Percentiles rank a stretch among this genome's conserved stretches.
These are phyloP conservation scores for Agelaius phoeniceus DNA, from an alignment of 2,113 vertebrate species.

Conservation along the genomic window DNA sequence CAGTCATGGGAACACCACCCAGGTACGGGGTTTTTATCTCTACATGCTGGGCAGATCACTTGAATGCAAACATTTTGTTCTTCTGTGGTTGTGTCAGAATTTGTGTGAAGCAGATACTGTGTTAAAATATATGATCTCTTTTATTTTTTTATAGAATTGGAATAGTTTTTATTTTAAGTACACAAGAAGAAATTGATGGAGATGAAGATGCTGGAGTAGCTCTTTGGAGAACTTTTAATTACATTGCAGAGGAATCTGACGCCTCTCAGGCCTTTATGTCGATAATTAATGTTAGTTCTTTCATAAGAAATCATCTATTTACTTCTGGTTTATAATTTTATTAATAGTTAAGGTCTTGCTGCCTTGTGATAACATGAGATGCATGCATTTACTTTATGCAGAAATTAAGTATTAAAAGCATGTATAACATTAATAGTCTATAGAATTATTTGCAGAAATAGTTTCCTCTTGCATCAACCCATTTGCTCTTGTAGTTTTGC, in stretches of 20 bases:
- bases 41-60: rapidly evolving
- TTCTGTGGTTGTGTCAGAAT: not conserved
- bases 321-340: not conserved
- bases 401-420: not conserved
- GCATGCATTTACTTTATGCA: not conserved
- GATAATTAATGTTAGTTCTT: slow-evolving; percentile 84
- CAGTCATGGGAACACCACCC: not conserved
- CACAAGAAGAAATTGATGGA: slow-evolving; percentile 85
- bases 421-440: not conserved
- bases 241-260: slow-evolving; percentile 86
- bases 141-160: slow-evolving; percentile 84
- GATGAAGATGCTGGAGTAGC: slow-evolving; percentile 85
- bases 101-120: not conserved
- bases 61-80: not conserved
- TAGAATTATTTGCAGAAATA: not conserved
- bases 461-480: not conserved
- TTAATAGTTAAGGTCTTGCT: not conserved
- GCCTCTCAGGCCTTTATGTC: slow-evolving; percentile 84
- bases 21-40: not conserved
- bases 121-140: not conserved
- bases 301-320: not conserved
- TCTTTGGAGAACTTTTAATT: slow-evolving; percentile 89
- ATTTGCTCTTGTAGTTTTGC: not conserved
- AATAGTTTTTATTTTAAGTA: slow-evolving; percentile 91
- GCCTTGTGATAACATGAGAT: not conserved